These are phyloP conservation scores for Myotis daubentonii DNA, from an alignment of 2,797 vertebrate species.

Conservation along the genomic window DNA sequence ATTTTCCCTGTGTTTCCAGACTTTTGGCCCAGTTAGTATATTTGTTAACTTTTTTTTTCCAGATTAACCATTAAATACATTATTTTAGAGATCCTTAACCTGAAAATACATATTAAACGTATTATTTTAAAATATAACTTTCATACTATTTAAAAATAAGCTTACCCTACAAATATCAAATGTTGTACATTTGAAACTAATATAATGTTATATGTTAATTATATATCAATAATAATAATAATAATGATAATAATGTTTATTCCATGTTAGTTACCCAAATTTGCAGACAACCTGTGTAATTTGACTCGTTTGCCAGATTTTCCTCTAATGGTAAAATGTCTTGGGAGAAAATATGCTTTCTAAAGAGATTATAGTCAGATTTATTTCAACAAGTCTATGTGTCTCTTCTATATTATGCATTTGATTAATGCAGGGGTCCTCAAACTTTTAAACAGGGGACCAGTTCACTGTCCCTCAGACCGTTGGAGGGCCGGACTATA, in stretches of 20 bases:
- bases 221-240: background rate
- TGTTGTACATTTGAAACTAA: background rate
- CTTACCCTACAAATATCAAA: background rate
- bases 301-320: conserved; percentile 48
- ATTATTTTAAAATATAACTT: conserved; percentile 43
- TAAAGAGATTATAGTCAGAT: conserved; percentile 41
- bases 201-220: background rate
- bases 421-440: background rate
- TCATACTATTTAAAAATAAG: background rate
- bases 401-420: background rate
- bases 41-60: background rate
- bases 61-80: background rate
- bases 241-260: background rate
- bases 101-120: background rate
- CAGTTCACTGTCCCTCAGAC: too few relatives aligned
- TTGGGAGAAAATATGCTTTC: background rate
- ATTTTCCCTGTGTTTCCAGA: background rate
- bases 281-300: conserved; percentile 22
- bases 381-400: background rate
- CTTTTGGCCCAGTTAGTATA: background rate
- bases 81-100: conserved; percentile 18
- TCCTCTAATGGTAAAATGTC: background rate
- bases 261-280: background rate
- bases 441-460: too few relatives aligned
- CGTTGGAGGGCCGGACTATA: too few relatives aligned